A percentile compares a stretch with the other conserved stretches of the same genome.
phyloP scores from a whole-genome alignment of 2,888 invertebrate genomes.

The Erynnis tages region DNA sequence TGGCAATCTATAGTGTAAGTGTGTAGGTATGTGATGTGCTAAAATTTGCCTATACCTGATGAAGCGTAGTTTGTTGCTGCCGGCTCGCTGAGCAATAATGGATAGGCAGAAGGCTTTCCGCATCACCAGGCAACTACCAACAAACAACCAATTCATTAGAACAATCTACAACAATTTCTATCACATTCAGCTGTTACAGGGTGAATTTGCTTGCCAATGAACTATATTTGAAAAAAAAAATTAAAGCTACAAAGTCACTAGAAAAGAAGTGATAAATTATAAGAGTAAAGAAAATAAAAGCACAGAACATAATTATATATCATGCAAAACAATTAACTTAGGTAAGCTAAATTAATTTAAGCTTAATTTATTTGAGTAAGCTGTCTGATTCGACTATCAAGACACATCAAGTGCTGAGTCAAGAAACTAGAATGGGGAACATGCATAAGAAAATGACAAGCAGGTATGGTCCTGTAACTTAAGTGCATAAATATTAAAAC shows the following conservation, averaged over 20 bases:
- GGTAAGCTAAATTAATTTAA: too few species aligned
- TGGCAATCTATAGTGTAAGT: conserved; percentile 52
- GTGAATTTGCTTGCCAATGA: conserved; percentile 70
- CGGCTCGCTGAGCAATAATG: conserved; percentile 83
- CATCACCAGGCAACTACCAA: conserved; percentile 83
- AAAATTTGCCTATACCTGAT: conserved; percentile 81
- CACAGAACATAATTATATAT: too few species aligned
- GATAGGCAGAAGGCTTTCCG: conserved; percentile 83
- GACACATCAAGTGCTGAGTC: too few species aligned
- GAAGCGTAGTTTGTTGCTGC: conserved; percentile 83
- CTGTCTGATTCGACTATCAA: too few species aligned
- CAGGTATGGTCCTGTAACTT: too few species aligned
- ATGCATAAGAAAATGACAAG: too few species aligned
- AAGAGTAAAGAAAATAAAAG: background rate
- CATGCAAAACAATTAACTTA: too few species aligned
- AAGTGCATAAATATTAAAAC: too few species aligned
- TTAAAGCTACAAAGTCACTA: background rate
- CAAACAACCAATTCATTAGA: conserved; percentile 80
- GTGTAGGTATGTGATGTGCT: conserved; percentile 47
- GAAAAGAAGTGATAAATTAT: background rate
- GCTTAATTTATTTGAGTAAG: too few species aligned
- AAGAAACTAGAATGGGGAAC: too few species aligned
- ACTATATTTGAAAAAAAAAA: conserved; percentile 54
- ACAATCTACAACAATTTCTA: conserved; percentile 52
- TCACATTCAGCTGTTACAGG: conserved; percentile 43